phyloP scores from a whole-genome alignment of 2,888 invertebrate genomes.

The Sphaerophoria rueppellii region DNA sequence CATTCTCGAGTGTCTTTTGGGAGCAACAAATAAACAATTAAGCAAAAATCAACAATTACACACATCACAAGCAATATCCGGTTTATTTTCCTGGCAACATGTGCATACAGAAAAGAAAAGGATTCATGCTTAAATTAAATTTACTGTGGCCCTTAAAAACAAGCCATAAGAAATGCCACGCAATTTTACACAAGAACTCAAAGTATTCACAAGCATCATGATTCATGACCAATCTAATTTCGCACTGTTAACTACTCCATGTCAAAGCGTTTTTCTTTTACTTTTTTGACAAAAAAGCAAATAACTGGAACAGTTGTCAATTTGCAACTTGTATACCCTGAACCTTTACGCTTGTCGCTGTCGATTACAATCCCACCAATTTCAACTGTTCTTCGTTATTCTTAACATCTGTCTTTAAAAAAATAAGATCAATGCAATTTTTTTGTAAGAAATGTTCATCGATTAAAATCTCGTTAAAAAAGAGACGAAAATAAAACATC shows the following conservation, averaged over 20 bases:
- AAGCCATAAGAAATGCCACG: too few species aligned
- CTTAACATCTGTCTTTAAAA: slow-evolving; percentile 25
- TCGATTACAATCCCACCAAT: not conserved
- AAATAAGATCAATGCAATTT: slow-evolving; percentile 19
- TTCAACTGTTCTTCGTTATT: not conserved
- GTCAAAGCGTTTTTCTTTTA: slow-evolving; percentile 13
- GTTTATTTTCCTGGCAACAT: too few species aligned
- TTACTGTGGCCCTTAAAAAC: too few species aligned
- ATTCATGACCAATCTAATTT: too few species aligned
- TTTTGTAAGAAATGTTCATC: slow-evolving; percentile 42
- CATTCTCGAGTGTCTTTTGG: too few species aligned
- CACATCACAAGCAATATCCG: too few species aligned
- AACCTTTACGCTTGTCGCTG: slow-evolving; percentile 22
- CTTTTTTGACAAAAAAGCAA: not conserved
- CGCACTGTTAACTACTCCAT: not conserved
- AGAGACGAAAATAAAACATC: slow-evolving; percentile 41
- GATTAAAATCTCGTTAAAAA: slow-evolving; percentile 49
- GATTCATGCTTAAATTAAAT: too few species aligned
- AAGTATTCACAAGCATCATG: too few species aligned
- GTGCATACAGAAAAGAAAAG: too few species aligned
- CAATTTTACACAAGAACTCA: too few species aligned
- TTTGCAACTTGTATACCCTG: slow-evolving; percentile 6
- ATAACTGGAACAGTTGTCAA: slow-evolving; percentile 12
- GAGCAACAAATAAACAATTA: too few species aligned
- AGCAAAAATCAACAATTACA: too few species aligned